Percentiles rank a stretch among this genome's conserved stretches.
phyloP scores from a whole-genome alignment of 2,888 invertebrate species.

The Trachelus troglodyta region DNA sequence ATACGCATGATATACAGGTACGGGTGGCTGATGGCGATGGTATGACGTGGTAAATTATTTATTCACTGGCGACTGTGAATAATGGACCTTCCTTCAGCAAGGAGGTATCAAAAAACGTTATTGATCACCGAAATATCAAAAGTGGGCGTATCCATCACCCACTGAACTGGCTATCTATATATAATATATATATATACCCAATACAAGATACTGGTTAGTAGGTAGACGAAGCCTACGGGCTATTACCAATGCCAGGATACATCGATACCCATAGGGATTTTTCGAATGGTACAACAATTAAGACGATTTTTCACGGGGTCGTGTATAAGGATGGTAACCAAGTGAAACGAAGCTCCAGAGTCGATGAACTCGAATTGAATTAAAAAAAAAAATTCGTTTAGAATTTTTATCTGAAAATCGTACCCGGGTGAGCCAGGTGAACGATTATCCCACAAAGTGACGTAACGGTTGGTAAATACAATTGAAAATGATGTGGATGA shows the following conservation, averaged over 20 bases:
- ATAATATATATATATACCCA: constrained; percentile 3
- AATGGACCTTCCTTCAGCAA: constrained; percentile 51
- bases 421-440: neutral
- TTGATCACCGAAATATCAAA: constrained; percentile 61
- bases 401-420: neutral
- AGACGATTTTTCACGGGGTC: constrained; percentile 45
- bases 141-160: constrained; percentile 59
- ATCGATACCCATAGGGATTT: neutral
- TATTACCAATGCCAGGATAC: neutral
- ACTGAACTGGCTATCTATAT: constrained; percentile 33
- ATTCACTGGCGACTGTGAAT: constrained; percentile 60
- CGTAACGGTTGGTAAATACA: neutral
- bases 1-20: neutral
- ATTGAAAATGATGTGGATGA: neutral
- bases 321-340: neutral
- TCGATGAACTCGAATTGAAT: neutral
- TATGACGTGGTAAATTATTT: constrained; percentile 60
- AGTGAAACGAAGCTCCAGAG: neutral
- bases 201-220: neutral
- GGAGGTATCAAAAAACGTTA: constrained; percentile 51
- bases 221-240: neutral
- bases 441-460: neutral
- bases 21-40: constrained; percentile 43
- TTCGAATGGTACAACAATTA: constrained; percentile 38
- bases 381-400: neutral